phyloP scores from a whole-genome alignment of 2,113 vertebrate species.

The Sturnira hondurensis region DNA sequence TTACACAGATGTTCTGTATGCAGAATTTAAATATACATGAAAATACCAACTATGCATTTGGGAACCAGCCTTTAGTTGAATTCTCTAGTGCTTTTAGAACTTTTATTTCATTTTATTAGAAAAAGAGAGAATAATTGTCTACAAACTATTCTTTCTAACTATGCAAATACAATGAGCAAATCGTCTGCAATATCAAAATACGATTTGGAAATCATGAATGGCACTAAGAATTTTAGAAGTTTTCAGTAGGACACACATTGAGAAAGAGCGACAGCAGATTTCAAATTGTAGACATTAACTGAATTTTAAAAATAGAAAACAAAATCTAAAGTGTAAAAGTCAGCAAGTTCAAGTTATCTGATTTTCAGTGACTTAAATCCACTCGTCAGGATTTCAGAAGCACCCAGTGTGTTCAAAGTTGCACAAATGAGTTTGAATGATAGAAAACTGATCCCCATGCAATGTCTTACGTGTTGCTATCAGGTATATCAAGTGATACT shows the following conservation, averaged over 20 bases:
- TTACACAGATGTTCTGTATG: constrained; percentile 44
- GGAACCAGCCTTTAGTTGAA: constrained; percentile 54
- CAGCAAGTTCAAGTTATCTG: constrained; percentile 30
- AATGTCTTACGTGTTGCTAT: constrained; percentile 45
- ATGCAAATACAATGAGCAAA: constrained; percentile 70
- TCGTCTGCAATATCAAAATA: constrained; percentile 70
- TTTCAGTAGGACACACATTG: constrained; percentile 14
- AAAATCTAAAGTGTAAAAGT: constrained; percentile 61
- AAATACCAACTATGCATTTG: constrained; percentile 53
- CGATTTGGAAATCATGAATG: constrained; percentile 56
- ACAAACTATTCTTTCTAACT: constrained; percentile 69
- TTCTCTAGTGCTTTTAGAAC: constrained; percentile 53
- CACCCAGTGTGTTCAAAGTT: constrained; percentile 53
- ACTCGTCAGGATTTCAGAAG: constrained; percentile 53
- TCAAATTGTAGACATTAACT: constrained; percentile 41
- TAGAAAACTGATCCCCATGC: constrained; percentile 65
- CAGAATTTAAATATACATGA: constrained; percentile 30
- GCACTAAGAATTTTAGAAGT: constrained; percentile 50
- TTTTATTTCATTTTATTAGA: constrained; percentile 71
- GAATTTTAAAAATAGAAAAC: constrained; percentile 48
- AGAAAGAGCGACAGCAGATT: constrained; percentile 40
- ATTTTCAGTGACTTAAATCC: constrained; percentile 50
- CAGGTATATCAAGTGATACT: constrained; percentile 54
- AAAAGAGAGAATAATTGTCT: constrained; percentile 51
- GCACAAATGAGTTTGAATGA: constrained; percentile 27